Conservation (phyloP, 2,888 invertebrate genomes). For the Yponomeuta cagnagella region DNA sequence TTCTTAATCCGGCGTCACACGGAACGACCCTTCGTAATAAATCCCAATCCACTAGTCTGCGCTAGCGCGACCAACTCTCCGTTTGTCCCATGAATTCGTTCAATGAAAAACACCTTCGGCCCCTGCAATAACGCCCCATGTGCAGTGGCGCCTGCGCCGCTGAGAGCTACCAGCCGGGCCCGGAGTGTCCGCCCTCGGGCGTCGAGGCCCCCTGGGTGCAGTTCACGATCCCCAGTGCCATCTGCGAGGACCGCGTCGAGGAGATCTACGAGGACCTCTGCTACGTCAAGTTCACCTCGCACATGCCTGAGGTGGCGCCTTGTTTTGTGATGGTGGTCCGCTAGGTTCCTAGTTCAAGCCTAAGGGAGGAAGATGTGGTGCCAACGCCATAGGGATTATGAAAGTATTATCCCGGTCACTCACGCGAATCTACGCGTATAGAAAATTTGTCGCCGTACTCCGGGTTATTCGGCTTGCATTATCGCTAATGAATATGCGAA, state of each 20-base stretch:
- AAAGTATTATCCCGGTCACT: too few relatives aligned
- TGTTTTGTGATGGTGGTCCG: background rate
- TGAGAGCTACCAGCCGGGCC: background rate
- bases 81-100: background rate
- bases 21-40: too few relatives aligned
- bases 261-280: slow-evolving; percentile 93
- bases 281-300: slow-evolving; percentile 87
- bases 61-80: background rate
- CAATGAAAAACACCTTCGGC: background rate
- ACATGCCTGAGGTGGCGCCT: slow-evolving; percentile 78
- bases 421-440: too few relatives aligned
- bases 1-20: too few relatives aligned
- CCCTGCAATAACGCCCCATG: background rate
- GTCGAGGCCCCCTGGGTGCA: slow-evolving; percentile 78
- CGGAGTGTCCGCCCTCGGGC: slow-evolving; percentile 2
- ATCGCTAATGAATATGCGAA: too few relatives aligned
- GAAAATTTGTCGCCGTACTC: too few relatives aligned
- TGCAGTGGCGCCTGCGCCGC: background rate
- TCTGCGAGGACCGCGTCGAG: slow-evolving; percentile 77
- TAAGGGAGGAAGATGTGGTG: too few relatives aligned
- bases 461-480: too few relatives aligned
- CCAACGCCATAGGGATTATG: too few relatives aligned
- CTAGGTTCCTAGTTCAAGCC: too few relatives aligned
- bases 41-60: background rate
- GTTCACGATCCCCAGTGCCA: slow-evolving; percentile 79